Percentiles rank a stretch among this genome's conserved stretches.
Conservation (phyloP, 2,113 vertebrate genomes). For the Pseudorectes ferrugineus region DNA sequence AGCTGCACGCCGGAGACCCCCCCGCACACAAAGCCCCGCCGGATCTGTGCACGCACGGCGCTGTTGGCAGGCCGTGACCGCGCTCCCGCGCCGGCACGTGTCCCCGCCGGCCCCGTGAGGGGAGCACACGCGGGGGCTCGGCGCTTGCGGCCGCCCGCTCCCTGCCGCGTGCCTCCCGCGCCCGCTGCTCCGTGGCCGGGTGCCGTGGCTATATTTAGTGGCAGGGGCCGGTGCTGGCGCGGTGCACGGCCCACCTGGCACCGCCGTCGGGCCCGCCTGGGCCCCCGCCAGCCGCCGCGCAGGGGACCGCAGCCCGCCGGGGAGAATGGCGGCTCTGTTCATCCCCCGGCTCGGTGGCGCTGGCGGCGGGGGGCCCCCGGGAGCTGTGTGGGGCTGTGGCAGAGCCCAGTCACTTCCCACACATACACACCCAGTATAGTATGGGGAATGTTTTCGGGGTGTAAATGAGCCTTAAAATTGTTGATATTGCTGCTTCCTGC, state of each 20-base stretch:
- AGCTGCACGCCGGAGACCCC: rapidly evolving
- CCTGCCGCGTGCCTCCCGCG: neutral
- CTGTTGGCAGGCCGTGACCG: neutral
- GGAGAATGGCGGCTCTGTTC: constrained; percentile 35
- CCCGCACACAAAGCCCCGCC: rapidly evolving
- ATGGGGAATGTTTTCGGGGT: neutral
- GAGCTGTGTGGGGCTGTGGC: neutral
- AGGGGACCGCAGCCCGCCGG: neutral
- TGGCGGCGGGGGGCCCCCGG: neutral
- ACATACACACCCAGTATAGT: neutral
- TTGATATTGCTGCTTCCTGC: neutral
- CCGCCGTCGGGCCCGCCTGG: neutral
- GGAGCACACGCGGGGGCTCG: neutral
- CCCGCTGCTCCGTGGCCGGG: rapidly evolving
- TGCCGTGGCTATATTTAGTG: neutral
- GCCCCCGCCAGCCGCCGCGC: neutral
- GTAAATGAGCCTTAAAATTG: neutral
- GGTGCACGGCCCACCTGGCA: neutral
- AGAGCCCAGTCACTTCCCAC: neutral
- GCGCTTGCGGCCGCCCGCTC: neutral
- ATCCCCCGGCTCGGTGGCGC: neutral
- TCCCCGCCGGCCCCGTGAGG: neutral
- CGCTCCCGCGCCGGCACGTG: neutral
- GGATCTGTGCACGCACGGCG: rapidly evolving
- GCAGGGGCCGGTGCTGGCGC: neutral